Evolutionary conservation across 2,113 vertebrate genomes (phyloP), one percentile per base, ranked within the genome.

Genomic region (Xiphorhynchus elegans): DNA sequence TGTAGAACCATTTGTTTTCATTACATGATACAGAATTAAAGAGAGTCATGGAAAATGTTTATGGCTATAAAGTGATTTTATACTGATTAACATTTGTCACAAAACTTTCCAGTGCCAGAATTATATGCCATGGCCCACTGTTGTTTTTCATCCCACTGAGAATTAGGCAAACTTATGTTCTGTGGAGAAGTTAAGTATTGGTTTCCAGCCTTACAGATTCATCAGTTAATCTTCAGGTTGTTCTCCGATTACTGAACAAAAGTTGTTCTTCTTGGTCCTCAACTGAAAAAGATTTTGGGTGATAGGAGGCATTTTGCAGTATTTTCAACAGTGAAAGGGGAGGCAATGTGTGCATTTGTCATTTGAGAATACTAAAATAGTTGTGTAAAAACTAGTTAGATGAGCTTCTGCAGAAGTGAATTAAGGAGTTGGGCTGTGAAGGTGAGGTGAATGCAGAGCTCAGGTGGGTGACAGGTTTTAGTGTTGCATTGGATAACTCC

Each of bases 1-100:
- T 49, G 50, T 44, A 80, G 76, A 94, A 74, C 39, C n/a, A 37
- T 86, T 96, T 93, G 59, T 73, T 95, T 94, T 93, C 40, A 20
- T 95, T 74, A 25, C 13, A 13, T 59, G 80, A 20, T 64, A 56
- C 3, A 53, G 75, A 93, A 72, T 72, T 81, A 29, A 72, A 72
- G 76, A 82, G 60, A 78, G 52, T 79, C 19, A 26, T 33, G 44
- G 73, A 90, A 95, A 81, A 84, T 40, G 59, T 88, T 77, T 94
- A 26, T 2, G 14, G 31, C 67, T 78, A 11, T 66, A 21, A 90
- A 90, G 56, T 64, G 47, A 68, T 91, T 77, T 96, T 78, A 33
- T 64, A 50, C 44, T n/a, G 63, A 83, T 83, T 37, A 67, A 39
- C 39, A 14, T 63, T 93, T 88, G 46, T 93, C 44, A 81, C 55